phyloP scores from a whole-genome alignment of 1,140 invertebrate genomes.

The Drosophila sechellia region DNA sequence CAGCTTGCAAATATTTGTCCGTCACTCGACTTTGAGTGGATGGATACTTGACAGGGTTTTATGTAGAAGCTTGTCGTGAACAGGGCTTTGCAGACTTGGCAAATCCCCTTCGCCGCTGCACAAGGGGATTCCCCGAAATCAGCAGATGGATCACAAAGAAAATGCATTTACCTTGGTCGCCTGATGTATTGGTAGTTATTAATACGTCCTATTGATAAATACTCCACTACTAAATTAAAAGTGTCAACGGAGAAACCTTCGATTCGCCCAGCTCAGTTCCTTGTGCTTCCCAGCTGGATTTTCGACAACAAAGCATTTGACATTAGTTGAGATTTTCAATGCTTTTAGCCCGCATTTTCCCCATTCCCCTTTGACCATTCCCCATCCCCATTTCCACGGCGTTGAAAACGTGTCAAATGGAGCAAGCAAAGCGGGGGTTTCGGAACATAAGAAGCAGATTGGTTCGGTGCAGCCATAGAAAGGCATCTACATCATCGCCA shows the following conservation, averaged over 20 bases:
- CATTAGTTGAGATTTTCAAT: slow-evolving; percentile 79
- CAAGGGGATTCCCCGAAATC: slow-evolving; percentile 2
- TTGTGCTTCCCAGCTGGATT: not conserved
- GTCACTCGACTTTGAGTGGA: slow-evolving; percentile 40
- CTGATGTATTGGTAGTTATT: slow-evolving; percentile 52
- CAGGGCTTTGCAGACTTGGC: slow-evolving; percentile 14
- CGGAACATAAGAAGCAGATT: slow-evolving; percentile 32
- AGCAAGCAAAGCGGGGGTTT: slow-evolving; percentile 5
- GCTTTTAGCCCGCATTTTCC: slow-evolving; percentile 37
- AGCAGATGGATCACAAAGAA: slow-evolving; percentile 16
- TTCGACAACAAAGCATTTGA: slow-evolving; percentile 72
- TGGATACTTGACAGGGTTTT: slow-evolving; percentile 12
- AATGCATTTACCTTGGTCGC: slow-evolving; percentile 38
- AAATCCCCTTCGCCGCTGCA: slow-evolving; percentile 9
- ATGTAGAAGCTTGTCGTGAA: slow-evolving; percentile 3
- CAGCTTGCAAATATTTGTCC: slow-evolving; percentile 58
- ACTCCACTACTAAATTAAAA: slow-evolving; percentile 67
- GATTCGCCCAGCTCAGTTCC: slow-evolving; percentile 7
- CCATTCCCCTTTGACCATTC: not conserved
- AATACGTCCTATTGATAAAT: slow-evolving; percentile 64
- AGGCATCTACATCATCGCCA: slow-evolving; percentile 55
- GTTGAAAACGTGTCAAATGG: slow-evolving; percentile 61
- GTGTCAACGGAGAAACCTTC: slow-evolving; percentile 38
- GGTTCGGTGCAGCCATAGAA: slow-evolving; percentile 53
- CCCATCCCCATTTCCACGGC: slow-evolving; percentile 6